phyloP scores from a whole-genome alignment of 1,140 invertebrate species.

The Drosophila athabasca region DNA sequence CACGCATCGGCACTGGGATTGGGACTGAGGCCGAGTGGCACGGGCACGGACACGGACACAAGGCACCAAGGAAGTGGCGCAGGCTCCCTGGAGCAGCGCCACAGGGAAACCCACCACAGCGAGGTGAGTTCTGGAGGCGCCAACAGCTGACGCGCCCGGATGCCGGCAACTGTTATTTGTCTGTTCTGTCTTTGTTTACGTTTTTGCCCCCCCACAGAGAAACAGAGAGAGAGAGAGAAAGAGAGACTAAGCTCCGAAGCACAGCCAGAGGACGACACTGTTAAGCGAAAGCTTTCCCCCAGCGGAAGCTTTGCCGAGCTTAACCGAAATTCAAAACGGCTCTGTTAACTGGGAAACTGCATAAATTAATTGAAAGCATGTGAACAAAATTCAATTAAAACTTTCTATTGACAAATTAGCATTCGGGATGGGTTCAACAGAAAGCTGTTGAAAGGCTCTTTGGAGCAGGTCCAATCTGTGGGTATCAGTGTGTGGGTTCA shows the following conservation, averaged over 20 bases:
- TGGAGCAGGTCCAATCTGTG: constrained; percentile 18
- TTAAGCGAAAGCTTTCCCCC: constrained; percentile 33
- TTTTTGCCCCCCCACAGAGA: constrained; percentile 16
- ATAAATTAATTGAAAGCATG: constrained; percentile 45
- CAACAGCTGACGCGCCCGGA: constrained; percentile 45
- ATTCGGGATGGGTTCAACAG: constrained; percentile 21
- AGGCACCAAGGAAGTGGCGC: constrained; percentile 57
- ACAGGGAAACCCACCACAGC: constrained; percentile 50
- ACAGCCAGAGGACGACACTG: constrained; percentile 1
- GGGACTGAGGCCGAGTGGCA: constrained; percentile 56
- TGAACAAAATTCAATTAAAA: constrained; percentile 56
- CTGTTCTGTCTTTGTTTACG: constrained; percentile 48
- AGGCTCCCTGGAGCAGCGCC: constrained; percentile 34
- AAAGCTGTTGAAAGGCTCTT: background rate
- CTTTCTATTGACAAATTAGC: constrained; percentile 59
- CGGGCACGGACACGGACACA: too few species aligned
- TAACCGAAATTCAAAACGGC: constrained; percentile 27
- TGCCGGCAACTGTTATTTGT: constrained; percentile 8
- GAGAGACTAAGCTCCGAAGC: constrained; percentile 6
- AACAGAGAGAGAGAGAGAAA: background rate
- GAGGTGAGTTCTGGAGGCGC: constrained; percentile 25
- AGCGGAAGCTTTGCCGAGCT: constrained; percentile 1
- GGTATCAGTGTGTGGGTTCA: background rate
- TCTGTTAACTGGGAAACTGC: constrained; percentile 33
- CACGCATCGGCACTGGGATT: constrained; percentile 67